A percentile compares a stretch with the other conserved stretches of the same genome.
These are phyloP conservation scores for Apostichopus parvimensis DNA, from an alignment of 35 echinoderm and acorn worm species.

Conservation along the genomic window DNA sequence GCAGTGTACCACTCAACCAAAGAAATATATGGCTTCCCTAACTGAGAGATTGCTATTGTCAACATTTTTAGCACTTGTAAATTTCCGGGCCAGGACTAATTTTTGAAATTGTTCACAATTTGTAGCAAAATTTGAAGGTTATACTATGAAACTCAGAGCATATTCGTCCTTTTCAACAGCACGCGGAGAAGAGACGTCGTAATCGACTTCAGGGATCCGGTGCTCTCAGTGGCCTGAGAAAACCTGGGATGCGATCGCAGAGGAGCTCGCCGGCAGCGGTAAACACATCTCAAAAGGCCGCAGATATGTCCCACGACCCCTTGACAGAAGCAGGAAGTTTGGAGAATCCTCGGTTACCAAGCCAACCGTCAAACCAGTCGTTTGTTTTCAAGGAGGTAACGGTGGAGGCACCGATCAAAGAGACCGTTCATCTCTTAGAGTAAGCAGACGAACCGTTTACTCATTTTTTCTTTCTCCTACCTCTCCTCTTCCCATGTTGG, in stretches of 20 bases:
- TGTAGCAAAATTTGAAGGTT: too few species aligned
- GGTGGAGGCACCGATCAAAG: not conserved
- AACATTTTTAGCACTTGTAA: too few species aligned
- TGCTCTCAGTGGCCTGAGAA: not conserved
- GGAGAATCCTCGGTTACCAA: not conserved
- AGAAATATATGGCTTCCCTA: too few species aligned
- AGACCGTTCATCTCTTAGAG: not conserved
- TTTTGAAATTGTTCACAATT: too few species aligned
- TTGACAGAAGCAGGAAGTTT: not conserved
- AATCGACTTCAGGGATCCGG: constrained; percentile 19
- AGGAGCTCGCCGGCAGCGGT: not conserved
- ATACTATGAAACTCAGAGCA: too few species aligned
- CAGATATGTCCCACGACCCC: too few species aligned
- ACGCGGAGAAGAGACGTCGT: constrained; percentile 1
- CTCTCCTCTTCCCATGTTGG: too few species aligned
- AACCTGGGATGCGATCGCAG: not conserved
- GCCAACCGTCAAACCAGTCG: not conserved
- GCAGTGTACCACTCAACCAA: too few species aligned
- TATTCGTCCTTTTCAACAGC: not conserved
- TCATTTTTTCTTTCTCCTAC: too few species aligned
- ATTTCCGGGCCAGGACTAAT: too few species aligned
- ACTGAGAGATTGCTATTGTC: too few species aligned
- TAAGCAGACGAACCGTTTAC: not conserved
- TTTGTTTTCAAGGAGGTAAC: constrained; percentile 6
- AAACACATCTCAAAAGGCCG: not conserved